Evolutionary conservation across 2,797 vertebrate genomes (phyloP).

Genomic region (Gymnothorax javanicus): DNA sequence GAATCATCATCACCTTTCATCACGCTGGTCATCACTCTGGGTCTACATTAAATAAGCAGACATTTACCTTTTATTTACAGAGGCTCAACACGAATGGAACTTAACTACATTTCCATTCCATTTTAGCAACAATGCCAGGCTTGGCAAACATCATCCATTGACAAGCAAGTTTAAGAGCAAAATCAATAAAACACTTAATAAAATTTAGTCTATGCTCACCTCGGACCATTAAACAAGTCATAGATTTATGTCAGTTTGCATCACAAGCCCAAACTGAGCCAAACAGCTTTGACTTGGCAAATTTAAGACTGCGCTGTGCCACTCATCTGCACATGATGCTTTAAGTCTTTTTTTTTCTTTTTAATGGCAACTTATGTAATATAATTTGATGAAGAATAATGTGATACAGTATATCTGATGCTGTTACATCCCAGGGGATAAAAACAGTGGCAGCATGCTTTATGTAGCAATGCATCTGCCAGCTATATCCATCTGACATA

Average conservation of each 20-base stretch:
- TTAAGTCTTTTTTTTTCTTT: background rate
- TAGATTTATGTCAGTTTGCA: background rate
- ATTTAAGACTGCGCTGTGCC: background rate
- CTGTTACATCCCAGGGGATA: background rate
- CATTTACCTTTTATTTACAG: too few relatives aligned
- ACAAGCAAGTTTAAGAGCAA: background rate
- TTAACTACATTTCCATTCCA: background rate
- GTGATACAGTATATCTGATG: background rate
- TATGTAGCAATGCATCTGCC: background rate
- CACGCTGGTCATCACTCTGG: too few relatives aligned
- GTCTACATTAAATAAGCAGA: background rate
- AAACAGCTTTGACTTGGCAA: background rate
- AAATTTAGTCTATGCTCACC: background rate
- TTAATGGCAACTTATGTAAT: background rate
- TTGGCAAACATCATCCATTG: too few relatives aligned
- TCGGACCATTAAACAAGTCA: background rate
- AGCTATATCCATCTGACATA: background rate
- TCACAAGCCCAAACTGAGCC: background rate
- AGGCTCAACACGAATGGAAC: background rate
- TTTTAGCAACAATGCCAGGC: background rate
- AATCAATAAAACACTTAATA: conserved; percentile 1
- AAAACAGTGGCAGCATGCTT: background rate
- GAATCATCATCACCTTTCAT: too few relatives aligned
- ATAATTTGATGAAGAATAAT: background rate
- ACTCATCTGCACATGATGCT: background rate